These are phyloP conservation scores for Rhogogaster chlorosoma DNA, from an alignment of 2,888 invertebrate genomes.

Conservation along the genomic window DNA sequence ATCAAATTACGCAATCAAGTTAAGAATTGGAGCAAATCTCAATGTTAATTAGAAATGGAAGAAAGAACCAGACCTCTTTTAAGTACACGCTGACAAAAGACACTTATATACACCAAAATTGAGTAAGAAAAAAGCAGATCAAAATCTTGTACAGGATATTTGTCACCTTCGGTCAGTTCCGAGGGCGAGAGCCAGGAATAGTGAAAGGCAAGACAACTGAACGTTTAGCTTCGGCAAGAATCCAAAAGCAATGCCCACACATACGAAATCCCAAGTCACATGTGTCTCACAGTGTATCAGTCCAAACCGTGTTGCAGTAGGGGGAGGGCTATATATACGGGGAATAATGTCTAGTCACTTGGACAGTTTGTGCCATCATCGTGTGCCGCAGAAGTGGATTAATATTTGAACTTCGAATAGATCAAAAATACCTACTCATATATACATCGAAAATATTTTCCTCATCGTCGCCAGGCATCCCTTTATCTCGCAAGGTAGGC, in stretches of 20 bases:
- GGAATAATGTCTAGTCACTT: slow-evolving; percentile 5
- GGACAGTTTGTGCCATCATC: slow-evolving; percentile 45
- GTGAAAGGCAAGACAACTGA: slow-evolving; percentile 9
- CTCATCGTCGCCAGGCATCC: background rate
- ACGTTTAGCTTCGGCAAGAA: background rate
- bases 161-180: background rate
- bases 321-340: slow-evolving; percentile 37
- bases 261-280: background rate
- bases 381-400: slow-evolving; percentile 23
- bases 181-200: background rate
- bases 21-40: background rate
- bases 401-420: background rate
- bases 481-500: background rate
- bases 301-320: slow-evolving; percentile 4
- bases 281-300: background rate
- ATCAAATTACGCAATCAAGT: no score
- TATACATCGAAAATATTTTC: background rate
- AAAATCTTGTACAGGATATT: background rate
- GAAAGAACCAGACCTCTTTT: background rate
- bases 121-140: background rate
- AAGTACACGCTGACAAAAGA: background rate
- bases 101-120: background rate
- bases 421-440: background rate
- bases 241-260: background rate
- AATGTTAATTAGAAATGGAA: background rate